Evolutionary conservation across 2,797 vertebrate species (phyloP).

Genomic region (Limosa lapponica): DNA sequence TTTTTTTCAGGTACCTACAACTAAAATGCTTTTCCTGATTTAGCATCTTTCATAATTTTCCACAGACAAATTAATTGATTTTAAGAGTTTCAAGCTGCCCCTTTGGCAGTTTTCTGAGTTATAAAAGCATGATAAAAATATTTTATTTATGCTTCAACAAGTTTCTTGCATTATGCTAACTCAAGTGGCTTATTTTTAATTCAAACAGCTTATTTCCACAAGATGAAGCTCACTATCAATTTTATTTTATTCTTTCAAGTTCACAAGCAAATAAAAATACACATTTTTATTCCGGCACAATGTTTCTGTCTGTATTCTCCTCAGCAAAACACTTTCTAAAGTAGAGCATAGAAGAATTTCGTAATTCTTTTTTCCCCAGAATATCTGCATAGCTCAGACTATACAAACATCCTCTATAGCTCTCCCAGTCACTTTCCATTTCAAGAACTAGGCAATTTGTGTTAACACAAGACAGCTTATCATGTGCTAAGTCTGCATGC

Average conservation of each 20-base stretch:
- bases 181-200: slow-evolving; percentile 45
- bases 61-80: not conserved
- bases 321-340: not conserved
- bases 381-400: slow-evolving; percentile 55
- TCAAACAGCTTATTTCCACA: not conserved
- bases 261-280: slow-evolving; percentile 7
- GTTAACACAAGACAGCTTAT: slow-evolving; percentile 71
- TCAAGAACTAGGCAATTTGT: slow-evolving; percentile 67
- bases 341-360: slow-evolving; percentile 23
- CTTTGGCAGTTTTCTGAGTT: not conserved
- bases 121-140: not conserved
- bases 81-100: not conserved
- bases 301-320: slow-evolving; percentile 10
- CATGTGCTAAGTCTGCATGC: slow-evolving; percentile 65
- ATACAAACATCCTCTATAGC: slow-evolving; percentile 63
- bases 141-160: slow-evolving; percentile 23
- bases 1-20: not conserved
- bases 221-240: not conserved
- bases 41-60: not conserved
- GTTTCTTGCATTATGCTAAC: slow-evolving; percentile 16
- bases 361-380: slow-evolving; percentile 30
- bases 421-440: slow-evolving; percentile 67
- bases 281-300: not conserved
- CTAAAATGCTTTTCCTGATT: not conserved
- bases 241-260: not conserved